Conservation (phyloP, 2,888 invertebrate species). For the Hemistola chrysoprasaria region DNA sequence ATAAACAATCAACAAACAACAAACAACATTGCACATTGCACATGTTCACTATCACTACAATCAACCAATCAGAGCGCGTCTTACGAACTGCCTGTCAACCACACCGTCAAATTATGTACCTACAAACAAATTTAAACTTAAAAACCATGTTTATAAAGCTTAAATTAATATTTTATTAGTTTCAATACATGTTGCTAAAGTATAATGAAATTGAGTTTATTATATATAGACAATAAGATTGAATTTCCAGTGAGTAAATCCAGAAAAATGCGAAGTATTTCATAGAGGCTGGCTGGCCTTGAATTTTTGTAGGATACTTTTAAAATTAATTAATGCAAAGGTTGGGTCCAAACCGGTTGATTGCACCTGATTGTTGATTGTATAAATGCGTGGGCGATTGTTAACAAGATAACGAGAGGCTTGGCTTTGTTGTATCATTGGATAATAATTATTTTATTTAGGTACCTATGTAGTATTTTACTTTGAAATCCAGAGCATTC, state of each 20-base stretch:
- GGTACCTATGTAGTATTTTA: not conserved
- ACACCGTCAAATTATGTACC: constrained; percentile 36
- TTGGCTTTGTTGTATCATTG: constrained; percentile 10
- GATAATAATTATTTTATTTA: not conserved
- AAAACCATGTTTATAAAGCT: not conserved
- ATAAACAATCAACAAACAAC: constrained; percentile 23
- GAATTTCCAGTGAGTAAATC: not conserved
- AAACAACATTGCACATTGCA: constrained; percentile 27
- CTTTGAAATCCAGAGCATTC: no score
- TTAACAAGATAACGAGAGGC: constrained; percentile 6
- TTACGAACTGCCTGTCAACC: constrained; percentile 47
- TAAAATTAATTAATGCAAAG: constrained; percentile 29
- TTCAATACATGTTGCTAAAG: not conserved
- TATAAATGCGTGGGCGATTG: constrained; percentile 12
- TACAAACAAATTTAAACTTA: constrained; percentile 25
- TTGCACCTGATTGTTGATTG: constrained; percentile 17
- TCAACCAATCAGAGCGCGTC: constrained; percentile 36
- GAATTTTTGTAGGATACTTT: constrained; percentile 33
- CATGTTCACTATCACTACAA: constrained; percentile 31
- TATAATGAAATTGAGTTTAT: constrained; percentile 2
- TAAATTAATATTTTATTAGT: constrained; percentile 1
- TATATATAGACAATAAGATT: not conserved
- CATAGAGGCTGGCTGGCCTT: constrained; percentile 26
- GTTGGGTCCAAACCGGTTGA: constrained; percentile 16
- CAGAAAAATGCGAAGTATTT: constrained; percentile 27